Conservation (phyloP, 2,797 vertebrate genomes). For the Psittacula echo region DNA sequence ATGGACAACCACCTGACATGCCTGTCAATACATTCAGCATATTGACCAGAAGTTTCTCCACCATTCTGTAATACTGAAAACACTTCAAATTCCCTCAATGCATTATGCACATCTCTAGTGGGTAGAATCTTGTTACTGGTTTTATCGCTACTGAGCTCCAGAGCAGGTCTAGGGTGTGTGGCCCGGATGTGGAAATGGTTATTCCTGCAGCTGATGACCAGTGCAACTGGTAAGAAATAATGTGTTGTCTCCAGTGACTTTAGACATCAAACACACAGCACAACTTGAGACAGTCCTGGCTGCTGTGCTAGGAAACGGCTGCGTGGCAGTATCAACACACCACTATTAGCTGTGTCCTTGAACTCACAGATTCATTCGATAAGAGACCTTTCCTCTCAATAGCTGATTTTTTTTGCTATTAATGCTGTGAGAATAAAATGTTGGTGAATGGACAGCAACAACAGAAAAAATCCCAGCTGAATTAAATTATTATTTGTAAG, state of each 20-base stretch:
- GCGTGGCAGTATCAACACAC: fast-evolving
- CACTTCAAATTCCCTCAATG: background rate
- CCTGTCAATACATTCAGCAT: background rate
- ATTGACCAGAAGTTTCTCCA: background rate
- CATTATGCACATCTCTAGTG: background rate
- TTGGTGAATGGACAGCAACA: slow-evolving; percentile 49
- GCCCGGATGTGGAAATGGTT: background rate
- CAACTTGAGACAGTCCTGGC: background rate
- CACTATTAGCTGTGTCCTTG: background rate
- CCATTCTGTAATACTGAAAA: background rate
- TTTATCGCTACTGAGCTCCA: background rate
- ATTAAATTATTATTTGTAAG: slow-evolving; percentile 72
- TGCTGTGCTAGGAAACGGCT: background rate
- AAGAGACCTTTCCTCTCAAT: background rate
- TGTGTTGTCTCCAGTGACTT: background rate
- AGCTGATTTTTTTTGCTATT: slow-evolving; percentile 45
- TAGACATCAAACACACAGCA: background rate
- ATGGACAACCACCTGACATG: background rate
- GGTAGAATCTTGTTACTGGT: background rate
- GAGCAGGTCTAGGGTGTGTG: background rate
- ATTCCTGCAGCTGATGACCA: background rate
- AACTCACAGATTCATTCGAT: background rate
- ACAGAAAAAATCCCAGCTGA: slow-evolving; percentile 61
- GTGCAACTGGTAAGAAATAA: background rate
- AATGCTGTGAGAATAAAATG: slow-evolving; percentile 45